Evolutionary conservation across 1,140 invertebrate genomes (phyloP).

Genomic region (Drosophila mojavensis): DNA sequence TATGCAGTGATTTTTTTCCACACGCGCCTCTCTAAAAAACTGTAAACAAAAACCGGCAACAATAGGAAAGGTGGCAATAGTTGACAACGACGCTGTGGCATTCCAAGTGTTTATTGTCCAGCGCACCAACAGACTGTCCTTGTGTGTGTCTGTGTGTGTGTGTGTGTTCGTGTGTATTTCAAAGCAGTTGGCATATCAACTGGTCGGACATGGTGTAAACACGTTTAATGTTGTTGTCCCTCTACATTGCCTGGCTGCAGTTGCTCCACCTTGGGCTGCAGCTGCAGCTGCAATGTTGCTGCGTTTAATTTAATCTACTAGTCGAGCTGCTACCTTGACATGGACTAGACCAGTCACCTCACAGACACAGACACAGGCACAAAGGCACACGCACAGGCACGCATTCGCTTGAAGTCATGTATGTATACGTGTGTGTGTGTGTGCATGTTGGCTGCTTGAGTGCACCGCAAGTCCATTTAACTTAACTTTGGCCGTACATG

Average conservation of each 20-base stretch:
- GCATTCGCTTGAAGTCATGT: too few relatives aligned
- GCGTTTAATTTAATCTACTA: conserved; percentile 81
- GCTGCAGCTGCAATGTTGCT: conserved; percentile 36
- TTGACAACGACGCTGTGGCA: conserved; percentile 60
- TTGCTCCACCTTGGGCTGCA: conserved; percentile 46
- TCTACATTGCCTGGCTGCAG: conserved; percentile 55
- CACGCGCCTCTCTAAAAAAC: conserved; percentile 50
- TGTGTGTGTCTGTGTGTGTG: conserved; percentile 20
- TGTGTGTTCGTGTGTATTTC: conserved; percentile 21
- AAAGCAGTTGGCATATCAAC: conserved; percentile 76
- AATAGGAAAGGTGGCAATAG: conserved; percentile 53
- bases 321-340: conserved; percentile 75
- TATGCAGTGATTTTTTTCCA: conserved; percentile 67
- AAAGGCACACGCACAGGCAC: too few relatives aligned
- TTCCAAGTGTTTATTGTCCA: conserved; percentile 77
- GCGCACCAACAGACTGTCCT: not conserved
- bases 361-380: too few relatives aligned
- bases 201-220: conserved; percentile 81
- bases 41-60: conserved; percentile 73
- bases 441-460: conserved; percentile 57
- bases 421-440: conserved; percentile 1
- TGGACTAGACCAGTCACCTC: conserved; percentile 40
- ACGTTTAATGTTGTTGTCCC: conserved; percentile 77
- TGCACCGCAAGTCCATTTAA: conserved; percentile 80
- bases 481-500: conserved; percentile 69